Evolutionary conservation across 2,113 vertebrate genomes (phyloP), one percentile per base, ranked within the genome.

Genomic region (Cyanocitta stelleri): DNA sequence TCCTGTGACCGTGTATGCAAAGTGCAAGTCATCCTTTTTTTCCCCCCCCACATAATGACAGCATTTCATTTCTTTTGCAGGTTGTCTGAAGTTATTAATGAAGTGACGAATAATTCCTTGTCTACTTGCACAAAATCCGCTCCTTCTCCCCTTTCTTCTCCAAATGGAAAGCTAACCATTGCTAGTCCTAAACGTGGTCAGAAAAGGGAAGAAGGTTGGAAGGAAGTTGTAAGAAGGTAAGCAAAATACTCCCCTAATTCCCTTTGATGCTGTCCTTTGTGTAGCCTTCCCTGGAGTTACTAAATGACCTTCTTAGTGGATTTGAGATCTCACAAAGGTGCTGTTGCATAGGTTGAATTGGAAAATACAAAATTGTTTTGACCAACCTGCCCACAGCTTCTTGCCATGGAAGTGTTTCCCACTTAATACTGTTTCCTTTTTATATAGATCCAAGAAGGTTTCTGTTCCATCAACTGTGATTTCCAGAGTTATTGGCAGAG

Each of bases 141-240:
- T 95, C 98, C 98, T 94, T 99, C 99, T 96, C 99, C 99, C 22
- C 97, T 99, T 93, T 98, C 98, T 76, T 99, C 99, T 91, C 98
- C 99, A 90, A 99, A 98, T 96, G 99, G 98, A 84, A 99, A 99
- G 93, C 98, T 99, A 96, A 99, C 99, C 95, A 98, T 99, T 96
- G 99, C 99, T 71, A 99, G 99, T 97, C 99, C 99, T 61, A 99
- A 99, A 87, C 98, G 99, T 96, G 99, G 99, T 71, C 99, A 99
- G 97, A 99, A 99, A 90, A 99, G 99, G 95, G 99, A 99, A 98
- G 99, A 99, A 95, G 99, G 99, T 17, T 99, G 99, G 99, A 99
- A 99, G 93, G 99, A 99, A 85, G 99, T 99, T 49, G 99, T 99
- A 86, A 98, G 99, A 98, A 98, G 99, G 99, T 99, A 81, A 97